A percentile compares a stretch with the other conserved stretches of the same genome.
Evolutionary conservation across 2,888 invertebrate genomes (phyloP).

Genomic region (Encarsia formosa): DNA sequence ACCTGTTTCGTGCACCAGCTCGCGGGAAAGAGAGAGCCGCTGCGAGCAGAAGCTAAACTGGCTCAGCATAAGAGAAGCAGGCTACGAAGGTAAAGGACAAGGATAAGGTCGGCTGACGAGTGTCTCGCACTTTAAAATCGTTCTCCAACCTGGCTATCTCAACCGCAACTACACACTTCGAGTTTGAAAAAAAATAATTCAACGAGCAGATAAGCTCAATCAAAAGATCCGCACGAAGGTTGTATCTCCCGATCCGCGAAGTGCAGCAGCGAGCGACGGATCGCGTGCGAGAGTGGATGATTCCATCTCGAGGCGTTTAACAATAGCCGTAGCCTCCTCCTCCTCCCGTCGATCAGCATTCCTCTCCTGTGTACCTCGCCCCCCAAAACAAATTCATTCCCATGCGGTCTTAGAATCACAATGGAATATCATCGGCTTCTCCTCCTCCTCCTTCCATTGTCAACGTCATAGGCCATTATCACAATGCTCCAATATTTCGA

Average conservation of each 20-base stretch:
- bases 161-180: too few species aligned
- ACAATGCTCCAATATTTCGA: not conserved
- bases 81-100: too few species aligned
- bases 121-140: too few species aligned
- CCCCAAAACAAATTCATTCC: not conserved
- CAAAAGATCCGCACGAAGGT: too few species aligned
- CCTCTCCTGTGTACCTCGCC: not conserved
- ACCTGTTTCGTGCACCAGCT: conserved; percentile 44
- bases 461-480: not conserved
- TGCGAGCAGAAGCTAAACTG: too few species aligned
- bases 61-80: too few species aligned
- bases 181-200: too few species aligned
- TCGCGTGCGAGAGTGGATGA: conserved; percentile 2
- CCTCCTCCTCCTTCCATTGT: not conserved
- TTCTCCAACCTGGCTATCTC: too few species aligned
- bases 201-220: too few species aligned
- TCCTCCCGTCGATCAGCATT: not conserved
- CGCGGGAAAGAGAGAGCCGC: too few species aligned
- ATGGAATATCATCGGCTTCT: not conserved
- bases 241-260: too few species aligned
- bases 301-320: conserved; percentile 6
- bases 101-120: too few species aligned
- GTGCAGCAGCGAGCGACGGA: not conserved
- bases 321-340: not conserved
- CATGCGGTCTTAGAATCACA: not conserved